Base-by-base conservation (phyloP, 1,140 invertebrate species). In the Drosophila watanabei region DNA sequence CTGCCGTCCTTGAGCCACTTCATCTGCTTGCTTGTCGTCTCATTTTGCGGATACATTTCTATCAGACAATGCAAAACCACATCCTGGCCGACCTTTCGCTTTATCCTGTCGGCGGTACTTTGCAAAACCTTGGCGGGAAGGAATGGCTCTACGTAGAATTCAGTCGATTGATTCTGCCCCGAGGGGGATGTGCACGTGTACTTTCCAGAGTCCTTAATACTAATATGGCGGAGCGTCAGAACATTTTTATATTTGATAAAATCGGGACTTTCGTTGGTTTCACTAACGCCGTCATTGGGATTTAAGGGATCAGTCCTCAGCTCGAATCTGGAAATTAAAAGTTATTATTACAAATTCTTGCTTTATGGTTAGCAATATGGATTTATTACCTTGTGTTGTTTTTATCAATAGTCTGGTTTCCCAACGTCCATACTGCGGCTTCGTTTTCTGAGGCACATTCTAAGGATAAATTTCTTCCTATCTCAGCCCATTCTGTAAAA, bases 1-100 rank as follows among this genome's bases (percentile, higher is more conserved):
- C 94, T 93, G 49, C 94, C 94, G 54, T 94, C 94, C 78, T 95
- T 96, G 3, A 94, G 80, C 95, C 95, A 96, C 73, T 93, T 93
- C 0, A 92, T 48, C 16, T 84, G 63, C 18, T 84, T 88, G 59
- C 80, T 93, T 30, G 95, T 94, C 30, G 91, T 61, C 28, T 94
- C 83, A 13, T 94, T 93, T 51, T 95, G 86, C 10, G 95, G 95
- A 86, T 95, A 95, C 28, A 95, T 95, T 82, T 95, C 87, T 49
- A 95, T 91, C 35, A 94, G 79, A 73, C 95, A 96, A 32, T 91
- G 94, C 59, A 96, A 77, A 46, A 94, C 89, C 20, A 94, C 94
- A 43, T 90, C 76, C 52, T 94, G 89, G 18, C 93, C 93, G 14
- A 94, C 93, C 83, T 94, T 95, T 24, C 93, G 91, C 65, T 94